Conservation (phyloP, 2,888 invertebrate genomes). For the Troglohyphantes excavatus region DNA sequence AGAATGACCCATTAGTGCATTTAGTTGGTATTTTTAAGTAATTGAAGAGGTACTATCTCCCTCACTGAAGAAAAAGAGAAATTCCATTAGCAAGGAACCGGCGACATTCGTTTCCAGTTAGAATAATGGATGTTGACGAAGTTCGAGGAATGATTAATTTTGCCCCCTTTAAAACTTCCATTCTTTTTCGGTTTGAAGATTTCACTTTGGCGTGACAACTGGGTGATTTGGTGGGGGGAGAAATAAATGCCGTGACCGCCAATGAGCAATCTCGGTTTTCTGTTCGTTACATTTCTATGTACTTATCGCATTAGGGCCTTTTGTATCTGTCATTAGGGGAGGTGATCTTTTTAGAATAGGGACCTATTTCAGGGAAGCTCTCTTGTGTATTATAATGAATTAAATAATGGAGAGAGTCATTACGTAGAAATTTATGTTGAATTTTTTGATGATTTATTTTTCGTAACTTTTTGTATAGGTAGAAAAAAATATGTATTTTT, state of each 20-base stretch:
- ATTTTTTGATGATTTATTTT: too few relatives aligned
- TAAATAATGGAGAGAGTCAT: neutral
- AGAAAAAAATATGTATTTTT: too few relatives aligned
- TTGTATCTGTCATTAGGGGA: neutral
- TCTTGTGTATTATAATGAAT: neutral
- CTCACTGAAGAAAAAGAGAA: neutral
- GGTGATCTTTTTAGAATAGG: neutral
- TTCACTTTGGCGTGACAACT: slow-evolving; percentile 48
- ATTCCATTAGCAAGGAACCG: slow-evolving; percentile 51
- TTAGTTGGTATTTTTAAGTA: slow-evolving; percentile 49
- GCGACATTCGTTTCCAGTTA: slow-evolving; percentile 52
- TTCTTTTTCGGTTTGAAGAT: slow-evolving; percentile 26
- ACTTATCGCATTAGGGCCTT: slow-evolving; percentile 40
- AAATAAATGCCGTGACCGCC: slow-evolving; percentile 26
- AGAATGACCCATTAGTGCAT: slow-evolving; percentile 27
- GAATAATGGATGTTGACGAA: slow-evolving; percentile 62
- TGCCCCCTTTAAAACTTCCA: neutral
- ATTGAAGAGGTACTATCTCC: slow-evolving; percentile 43
- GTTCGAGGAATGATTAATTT: slow-evolving; percentile 39
- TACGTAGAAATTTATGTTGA: too few relatives aligned
- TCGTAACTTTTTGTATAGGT: too few relatives aligned
- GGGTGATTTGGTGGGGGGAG: neutral
- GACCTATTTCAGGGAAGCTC: neutral
- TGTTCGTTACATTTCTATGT: slow-evolving; percentile 1
- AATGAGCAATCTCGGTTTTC: slow-evolving; percentile 1